phyloP scores from a whole-genome alignment of 2,113 vertebrate genomes.

The Nyctibius bracteatus region DNA sequence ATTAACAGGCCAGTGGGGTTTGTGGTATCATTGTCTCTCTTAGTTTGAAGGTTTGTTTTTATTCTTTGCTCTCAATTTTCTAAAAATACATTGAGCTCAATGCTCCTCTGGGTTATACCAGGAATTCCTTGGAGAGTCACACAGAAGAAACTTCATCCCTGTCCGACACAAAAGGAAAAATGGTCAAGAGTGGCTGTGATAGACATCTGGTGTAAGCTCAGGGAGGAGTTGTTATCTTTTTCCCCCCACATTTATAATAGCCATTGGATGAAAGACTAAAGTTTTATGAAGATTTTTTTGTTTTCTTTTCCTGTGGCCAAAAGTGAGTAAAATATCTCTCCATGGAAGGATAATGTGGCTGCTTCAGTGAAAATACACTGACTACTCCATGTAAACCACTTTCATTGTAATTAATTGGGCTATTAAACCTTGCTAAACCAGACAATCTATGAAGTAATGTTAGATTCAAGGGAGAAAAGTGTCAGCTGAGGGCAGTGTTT shows the following conservation, averaged over 20 bases:
- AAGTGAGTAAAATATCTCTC: not conserved
- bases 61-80: slow-evolving; percentile 14
- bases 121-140: not conserved
- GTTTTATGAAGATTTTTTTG: not conserved
- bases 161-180: not conserved
- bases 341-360: not conserved
- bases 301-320: not conserved
- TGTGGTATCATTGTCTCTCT: slow-evolving; percentile 30
- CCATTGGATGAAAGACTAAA: not conserved
- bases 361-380: not conserved
- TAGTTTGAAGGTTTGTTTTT: slow-evolving; percentile 37
- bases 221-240: not conserved
- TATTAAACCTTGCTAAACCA: not conserved
- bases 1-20: slow-evolving; percentile 14
- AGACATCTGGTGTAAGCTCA: not conserved
- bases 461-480: not conserved
- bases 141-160: not conserved
- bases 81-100: slow-evolving; percentile 31
- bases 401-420: not conserved
- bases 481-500: not conserved
- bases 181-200: not conserved
- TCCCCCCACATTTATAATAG: not conserved
- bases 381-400: not conserved
- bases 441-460: not conserved
- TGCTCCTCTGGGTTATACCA: not conserved